Base-by-base conservation (phyloP, 2,888 invertebrate genomes). In the Nowickia ferox region DNA sequence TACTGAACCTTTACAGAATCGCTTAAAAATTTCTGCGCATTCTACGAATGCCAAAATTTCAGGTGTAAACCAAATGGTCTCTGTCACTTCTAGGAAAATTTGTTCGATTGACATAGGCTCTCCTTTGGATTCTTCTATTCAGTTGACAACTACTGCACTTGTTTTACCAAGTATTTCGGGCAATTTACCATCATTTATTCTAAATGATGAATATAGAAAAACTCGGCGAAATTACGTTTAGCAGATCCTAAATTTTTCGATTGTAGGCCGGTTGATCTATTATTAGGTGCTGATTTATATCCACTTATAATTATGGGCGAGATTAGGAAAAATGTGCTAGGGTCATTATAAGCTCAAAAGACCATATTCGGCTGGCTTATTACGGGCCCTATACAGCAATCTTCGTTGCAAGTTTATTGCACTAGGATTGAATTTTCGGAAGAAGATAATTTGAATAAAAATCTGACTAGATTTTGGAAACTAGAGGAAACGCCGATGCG, bases 121-220 rank as follows among this genome's bases (percentile, higher is more conserved):
- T 38, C 59, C 13, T 13, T 0, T 59, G 10, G 59, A 59, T 40
- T 40, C 59, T 15, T 40, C 38, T 2, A 9, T 59, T 40, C 6
- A 6, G 5, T n/a, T 59, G n/a, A 59, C 6, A 5, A 38, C 51
- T 8, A 38, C 51, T 30, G 15, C 38, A 1, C 19, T 65, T 19
- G 46, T 46, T 9, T 13, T 46, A 13, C 19, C 44, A 9, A 46
- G 30, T 2, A 51, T 51, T 38, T 68, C 40, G 6, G 38, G 68
- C 53, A 17, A 42, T 42, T 63, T 63, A 13, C 51, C 38, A 30
- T 66, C 51, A 2, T 66, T 48, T 40, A 22, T 66, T 15, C 30
- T 66, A 9, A 22, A 30, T 2, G 48, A n/a, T 15, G 51, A 48
- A 48, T n/a, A 30, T 48, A 48, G 11, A 38, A 51, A 51, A 9